phyloP scores from a whole-genome alignment of 1,140 invertebrate genomes.

The Musca domestica region DNA sequence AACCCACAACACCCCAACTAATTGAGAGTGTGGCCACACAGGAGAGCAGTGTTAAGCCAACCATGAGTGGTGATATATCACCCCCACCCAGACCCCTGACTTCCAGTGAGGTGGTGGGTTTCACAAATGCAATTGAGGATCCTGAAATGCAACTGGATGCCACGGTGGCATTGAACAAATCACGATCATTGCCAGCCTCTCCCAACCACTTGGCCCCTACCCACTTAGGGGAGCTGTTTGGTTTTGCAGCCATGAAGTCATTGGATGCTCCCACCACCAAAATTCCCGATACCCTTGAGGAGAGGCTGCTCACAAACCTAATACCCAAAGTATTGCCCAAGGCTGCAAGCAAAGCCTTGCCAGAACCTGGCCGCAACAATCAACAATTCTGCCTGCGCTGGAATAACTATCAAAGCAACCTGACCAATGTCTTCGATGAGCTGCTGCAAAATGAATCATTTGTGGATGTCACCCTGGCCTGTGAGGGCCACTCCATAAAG shows the following conservation, averaged over 20 bases:
- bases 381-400: slow-evolving; percentile 81
- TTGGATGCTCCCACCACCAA: not conserved
- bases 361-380: slow-evolving; percentile 25
- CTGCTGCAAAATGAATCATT: slow-evolving; percentile 86
- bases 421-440: slow-evolving; percentile 89
- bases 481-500: slow-evolving; percentile 86
- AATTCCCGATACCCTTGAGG: not conserved
- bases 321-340: slow-evolving; percentile 6
- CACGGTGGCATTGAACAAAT: slow-evolving; percentile 37
- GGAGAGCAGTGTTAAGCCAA: not conserved
- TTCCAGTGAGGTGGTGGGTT: slow-evolving; percentile 46
- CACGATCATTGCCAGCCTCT: slow-evolving; percentile 45
- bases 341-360: not conserved
- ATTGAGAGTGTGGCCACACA: not conserved
- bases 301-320: not conserved
- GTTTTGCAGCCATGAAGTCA: slow-evolving; percentile 31
- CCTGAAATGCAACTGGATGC: slow-evolving; percentile 39
- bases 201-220: slow-evolving; percentile 37
- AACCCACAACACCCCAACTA: not conserved
- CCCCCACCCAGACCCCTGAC: slow-evolving; percentile 47
- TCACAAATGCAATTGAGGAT: slow-evolving; percentile 32
- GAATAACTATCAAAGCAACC: slow-evolving; percentile 92
- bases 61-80: slow-evolving; percentile 29
- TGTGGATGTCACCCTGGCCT: slow-evolving; percentile 88
- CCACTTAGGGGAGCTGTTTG: slow-evolving; percentile 40